Conservation (phyloP, 2,888 invertebrate species). For the Oxycera nigricornis region DNA sequence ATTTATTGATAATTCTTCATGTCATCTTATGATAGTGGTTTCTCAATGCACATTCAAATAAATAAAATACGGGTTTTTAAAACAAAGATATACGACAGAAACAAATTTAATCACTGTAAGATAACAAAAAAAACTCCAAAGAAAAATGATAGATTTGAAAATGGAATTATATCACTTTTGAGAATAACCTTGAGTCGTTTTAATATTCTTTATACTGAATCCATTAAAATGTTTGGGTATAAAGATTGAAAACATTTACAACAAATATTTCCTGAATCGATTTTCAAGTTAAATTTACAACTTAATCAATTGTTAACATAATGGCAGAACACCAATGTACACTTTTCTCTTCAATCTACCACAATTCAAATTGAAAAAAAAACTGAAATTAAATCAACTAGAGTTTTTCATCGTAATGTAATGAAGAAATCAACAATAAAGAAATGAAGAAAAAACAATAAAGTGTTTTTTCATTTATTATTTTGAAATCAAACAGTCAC, state of each 20-base stretch:
- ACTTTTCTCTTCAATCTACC: no score
- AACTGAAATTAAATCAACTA: no score
- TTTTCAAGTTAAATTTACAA: no score
- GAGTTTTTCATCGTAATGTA: no score
- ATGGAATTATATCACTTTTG: not conserved
- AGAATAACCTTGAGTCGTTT: not conserved
- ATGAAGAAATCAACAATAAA: no score
- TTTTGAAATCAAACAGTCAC: no score
- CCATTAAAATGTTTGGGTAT: not conserved
- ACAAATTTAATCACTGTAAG: slow-evolving; percentile 3
- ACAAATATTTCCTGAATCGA: not conserved
- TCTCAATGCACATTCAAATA: not conserved
- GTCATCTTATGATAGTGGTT: not conserved
- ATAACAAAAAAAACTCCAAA: slow-evolving; percentile 4
- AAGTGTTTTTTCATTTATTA: no score
- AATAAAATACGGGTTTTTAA: not conserved
- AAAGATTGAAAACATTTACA: not conserved
- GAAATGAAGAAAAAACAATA: no score
- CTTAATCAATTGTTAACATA: no score
- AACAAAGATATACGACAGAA: not conserved
- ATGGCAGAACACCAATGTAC: no score
- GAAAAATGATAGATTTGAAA: not conserved
- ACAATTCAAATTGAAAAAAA: no score
- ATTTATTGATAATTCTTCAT: no score
- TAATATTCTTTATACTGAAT: not conserved